These are phyloP conservation scores for Empis stercorea DNA, from an alignment of 2,888 invertebrate species.

Conservation along the genomic window DNA sequence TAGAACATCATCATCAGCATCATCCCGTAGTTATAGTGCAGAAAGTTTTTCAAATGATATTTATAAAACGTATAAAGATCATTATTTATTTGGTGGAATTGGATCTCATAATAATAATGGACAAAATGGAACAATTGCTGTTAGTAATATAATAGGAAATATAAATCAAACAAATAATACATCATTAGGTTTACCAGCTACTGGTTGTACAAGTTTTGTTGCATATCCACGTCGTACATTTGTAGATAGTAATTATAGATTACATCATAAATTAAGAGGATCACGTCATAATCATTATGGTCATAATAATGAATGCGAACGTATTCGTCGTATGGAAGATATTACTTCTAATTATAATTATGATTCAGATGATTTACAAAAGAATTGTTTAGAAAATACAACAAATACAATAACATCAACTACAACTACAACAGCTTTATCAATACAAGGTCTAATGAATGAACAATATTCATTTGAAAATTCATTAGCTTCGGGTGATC, in stretches of 20 bases:
- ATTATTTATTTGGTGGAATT: conserved; percentile 33
- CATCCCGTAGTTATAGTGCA: conserved; percentile 44
- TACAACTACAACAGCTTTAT: conserved; percentile 2
- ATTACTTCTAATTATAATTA: conserved; percentile 7
- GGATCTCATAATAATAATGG: conserved; percentile 18
- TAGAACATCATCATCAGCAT: conserved; percentile 44
- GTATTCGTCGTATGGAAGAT: conserved; percentile 3
- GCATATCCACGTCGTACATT: conserved; percentile 25
- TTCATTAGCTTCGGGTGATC: conserved; percentile 9
- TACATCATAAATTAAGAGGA: conserved; percentile 43
- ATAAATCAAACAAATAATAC: not conserved
- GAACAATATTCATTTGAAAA: conserved; percentile 13
- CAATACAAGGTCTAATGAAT: conserved; percentile 10
- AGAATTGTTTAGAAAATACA: conserved; percentile 6
- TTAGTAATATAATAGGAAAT: conserved; percentile 17
- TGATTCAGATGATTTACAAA: conserved; percentile 1
- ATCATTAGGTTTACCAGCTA: conserved; percentile 1
- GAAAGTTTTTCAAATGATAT: conserved; percentile 38
- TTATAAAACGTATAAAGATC: conserved; percentile 24
- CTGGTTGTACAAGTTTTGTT: not conserved
- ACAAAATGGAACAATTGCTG: conserved; percentile 13
- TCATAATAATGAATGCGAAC: not conserved
- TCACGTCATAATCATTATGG: conserved; percentile 19
- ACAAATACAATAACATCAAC: not conserved
- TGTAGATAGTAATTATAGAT: conserved; percentile 2